Base-by-base conservation (phyloP, 2,113 vertebrate genomes). In the Trematomus loennbergii region DNA sequence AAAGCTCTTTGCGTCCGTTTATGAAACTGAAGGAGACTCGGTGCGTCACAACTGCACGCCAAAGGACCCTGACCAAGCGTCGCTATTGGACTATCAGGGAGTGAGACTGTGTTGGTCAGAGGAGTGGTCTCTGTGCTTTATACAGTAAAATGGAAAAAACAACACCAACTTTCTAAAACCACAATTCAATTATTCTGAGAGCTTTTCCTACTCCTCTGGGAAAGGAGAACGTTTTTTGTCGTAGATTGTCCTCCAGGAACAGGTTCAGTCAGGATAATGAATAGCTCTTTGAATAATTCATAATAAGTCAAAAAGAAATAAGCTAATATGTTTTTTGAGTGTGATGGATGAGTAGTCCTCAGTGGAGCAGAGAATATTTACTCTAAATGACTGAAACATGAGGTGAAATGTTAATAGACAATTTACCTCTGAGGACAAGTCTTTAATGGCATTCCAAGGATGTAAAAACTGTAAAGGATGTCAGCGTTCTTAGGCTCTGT, bases 171-270 rank as follows among this genome's bases (percentile, higher is more conserved):
- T 79, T 77, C 74, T 46, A 90, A 91, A 89, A 84, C 86, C 91
- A 81, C 90, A 87, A 87, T 82, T 87, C 72, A 89, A 92, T 91
- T 91, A 91, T 77, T 84, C 43, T 88, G 88, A 87, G 84, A 83
- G 88, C 85, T 82, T 81, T 75, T 81, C 68, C 45, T 57, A 10
- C 67, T 72, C 76, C 78, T 78, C 18, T 29, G 85, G 81, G 82
- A 33, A 57, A 62, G 52, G 43, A 70, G 65, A 69, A 16, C 70
- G 29, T 63, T 13, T 45, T 12, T 63, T 59, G 67, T 17, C 18
- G 22, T 49, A 12, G 83, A 83, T 46, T 17, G 46, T 87, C 86
- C 81, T 83, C 82, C 46, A 9, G 6, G 16, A 50, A 4, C 81
- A 57, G 80, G 74, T 72, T 79, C 81, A 16, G 82, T 57, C 76